These are phyloP conservation scores for Ibidorhyncha struthersii DNA, from an alignment of 2,113 vertebrate genomes.

Conservation along the genomic window DNA sequence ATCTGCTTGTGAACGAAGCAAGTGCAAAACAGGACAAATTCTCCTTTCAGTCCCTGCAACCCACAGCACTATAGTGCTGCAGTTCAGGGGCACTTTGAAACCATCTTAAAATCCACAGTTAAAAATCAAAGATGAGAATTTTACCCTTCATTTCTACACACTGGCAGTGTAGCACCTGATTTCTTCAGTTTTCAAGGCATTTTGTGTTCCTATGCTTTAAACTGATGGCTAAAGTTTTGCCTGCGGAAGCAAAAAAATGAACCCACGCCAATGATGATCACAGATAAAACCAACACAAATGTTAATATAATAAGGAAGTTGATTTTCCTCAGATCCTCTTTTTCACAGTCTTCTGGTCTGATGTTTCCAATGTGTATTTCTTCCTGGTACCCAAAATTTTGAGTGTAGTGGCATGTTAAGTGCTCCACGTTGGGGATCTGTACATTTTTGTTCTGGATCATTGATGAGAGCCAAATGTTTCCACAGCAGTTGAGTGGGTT, in stretches of 20 bases:
- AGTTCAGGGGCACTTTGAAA: not conserved
- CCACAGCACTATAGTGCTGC: not conserved
- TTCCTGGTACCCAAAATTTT: conserved; percentile 73
- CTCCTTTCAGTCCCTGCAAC: not conserved
- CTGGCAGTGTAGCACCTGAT: conserved; percentile 21
- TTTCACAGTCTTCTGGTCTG: conserved; percentile 82
- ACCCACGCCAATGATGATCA: conserved; percentile 58
- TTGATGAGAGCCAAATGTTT: conserved; percentile 81
- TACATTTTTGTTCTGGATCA: conserved; percentile 83
- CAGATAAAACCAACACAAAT: conserved; percentile 45
- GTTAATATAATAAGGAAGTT: conserved; percentile 76
- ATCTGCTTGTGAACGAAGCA: not conserved
- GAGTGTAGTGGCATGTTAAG: conserved; percentile 77
- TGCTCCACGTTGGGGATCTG: conserved; percentile 78
- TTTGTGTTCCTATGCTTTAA: conserved; percentile 72
- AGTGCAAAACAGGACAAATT: not conserved
- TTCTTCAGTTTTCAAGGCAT: conserved; percentile 11
- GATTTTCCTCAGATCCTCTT: conserved; percentile 67
- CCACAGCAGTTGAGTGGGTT: conserved; percentile 92
- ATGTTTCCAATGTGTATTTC: conserved; percentile 76
- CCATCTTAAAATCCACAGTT: conserved; percentile 2
- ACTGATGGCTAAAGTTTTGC: conserved; percentile 73
- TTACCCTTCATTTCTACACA: conserved; percentile 40
- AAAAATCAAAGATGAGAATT: conserved; percentile 24
- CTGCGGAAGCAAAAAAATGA: conserved; percentile 71